phyloP scores from a whole-genome alignment of 2,888 invertebrate species.

The Mactromeris polynyma region DNA sequence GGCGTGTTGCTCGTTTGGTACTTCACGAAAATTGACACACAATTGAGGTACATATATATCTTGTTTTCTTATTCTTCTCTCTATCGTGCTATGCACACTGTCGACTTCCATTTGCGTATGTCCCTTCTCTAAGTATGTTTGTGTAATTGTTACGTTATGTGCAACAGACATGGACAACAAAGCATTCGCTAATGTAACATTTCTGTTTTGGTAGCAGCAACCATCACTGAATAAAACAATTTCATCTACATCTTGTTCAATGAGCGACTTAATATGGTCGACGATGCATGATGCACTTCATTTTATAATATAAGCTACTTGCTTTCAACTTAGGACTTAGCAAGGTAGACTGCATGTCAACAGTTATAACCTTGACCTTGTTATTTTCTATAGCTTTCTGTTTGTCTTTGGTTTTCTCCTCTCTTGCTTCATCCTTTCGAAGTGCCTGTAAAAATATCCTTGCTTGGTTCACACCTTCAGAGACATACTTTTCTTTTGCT shows the following conservation, averaged over 20 bases:
- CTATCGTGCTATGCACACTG: no score
- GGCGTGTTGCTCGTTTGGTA: no score
- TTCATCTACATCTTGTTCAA: neutral
- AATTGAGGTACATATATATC: no score
- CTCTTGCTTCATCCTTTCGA: conserved; percentile 39
- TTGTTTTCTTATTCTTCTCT: no score
- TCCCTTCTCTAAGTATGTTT: no score
- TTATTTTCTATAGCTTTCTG: conserved; percentile 17
- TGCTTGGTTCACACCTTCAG: no score
- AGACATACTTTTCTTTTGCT: neutral
- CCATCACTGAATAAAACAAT: no score
- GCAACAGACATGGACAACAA: conserved; percentile 12
- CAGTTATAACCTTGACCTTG: conserved; percentile 42
- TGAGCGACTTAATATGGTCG: neutral
- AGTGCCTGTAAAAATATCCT: no score
- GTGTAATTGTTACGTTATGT: no score
- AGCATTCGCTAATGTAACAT: conserved; percentile 47
- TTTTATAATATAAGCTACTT: conserved; percentile 57
- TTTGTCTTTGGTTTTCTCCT: no score
- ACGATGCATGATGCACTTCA: conserved; percentile 19
- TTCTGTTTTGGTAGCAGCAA: conserved; percentile 69
- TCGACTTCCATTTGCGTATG: no score
- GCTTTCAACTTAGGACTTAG: conserved; percentile 49
- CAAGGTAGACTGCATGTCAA: conserved; percentile 53
- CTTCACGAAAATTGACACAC: no score